phyloP scores from a whole-genome alignment of 2,888 invertebrate species.

The Oasisia sp. region DNA sequence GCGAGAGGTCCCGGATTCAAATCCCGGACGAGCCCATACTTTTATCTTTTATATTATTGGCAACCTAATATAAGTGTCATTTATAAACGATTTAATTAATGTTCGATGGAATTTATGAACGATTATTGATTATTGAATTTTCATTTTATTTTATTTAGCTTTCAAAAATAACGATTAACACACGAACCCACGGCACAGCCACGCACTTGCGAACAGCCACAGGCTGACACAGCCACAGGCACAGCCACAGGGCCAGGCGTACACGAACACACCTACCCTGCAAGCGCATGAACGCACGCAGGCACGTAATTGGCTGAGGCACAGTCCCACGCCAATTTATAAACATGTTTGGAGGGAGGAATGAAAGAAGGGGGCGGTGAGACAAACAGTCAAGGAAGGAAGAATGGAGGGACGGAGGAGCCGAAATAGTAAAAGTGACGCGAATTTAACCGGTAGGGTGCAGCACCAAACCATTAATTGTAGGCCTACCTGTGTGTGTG shows the following conservation, averaged over 20 bases:
- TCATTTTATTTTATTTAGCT: background rate
- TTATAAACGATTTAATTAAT: background rate
- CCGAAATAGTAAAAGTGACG: too few species aligned
- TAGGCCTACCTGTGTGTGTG: too few species aligned
- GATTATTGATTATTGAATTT: too few species aligned
- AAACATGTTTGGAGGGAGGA: background rate
- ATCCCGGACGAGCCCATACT: slow-evolving; percentile 63
- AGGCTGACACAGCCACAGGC: too few species aligned
- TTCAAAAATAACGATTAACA: background rate
- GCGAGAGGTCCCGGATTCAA: slow-evolving; percentile 64
- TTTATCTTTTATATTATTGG: background rate
- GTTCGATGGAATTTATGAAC: background rate
- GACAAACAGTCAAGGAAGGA: too few species aligned
- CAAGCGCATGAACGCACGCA: background rate
- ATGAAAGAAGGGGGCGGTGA: too few species aligned
- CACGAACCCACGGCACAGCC: background rate
- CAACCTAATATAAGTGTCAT: too few species aligned
- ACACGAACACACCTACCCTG: background rate
- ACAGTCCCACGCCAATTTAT: background rate
- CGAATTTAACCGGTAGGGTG: too few species aligned
- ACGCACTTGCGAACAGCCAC: too few species aligned
- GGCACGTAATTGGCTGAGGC: background rate
- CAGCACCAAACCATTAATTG: too few species aligned
- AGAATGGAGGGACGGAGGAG: too few species aligned
- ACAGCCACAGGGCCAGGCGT: too few species aligned